Conservation (phyloP, 2,797 vertebrate genomes). For the Propithecus deckenii region DNA sequence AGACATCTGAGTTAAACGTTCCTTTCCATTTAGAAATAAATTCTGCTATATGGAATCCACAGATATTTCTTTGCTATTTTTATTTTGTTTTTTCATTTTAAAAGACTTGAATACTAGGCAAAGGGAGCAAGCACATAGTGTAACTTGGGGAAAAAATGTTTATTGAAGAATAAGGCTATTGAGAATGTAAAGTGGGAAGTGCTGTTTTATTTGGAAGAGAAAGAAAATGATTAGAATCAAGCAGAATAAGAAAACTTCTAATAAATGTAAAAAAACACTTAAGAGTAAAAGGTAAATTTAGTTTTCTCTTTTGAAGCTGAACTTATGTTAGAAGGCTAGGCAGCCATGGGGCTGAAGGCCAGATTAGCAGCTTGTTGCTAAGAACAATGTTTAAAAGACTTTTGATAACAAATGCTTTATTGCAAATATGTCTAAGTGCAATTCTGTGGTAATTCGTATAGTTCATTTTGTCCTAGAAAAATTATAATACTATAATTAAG, state of each 20-base stretch:
- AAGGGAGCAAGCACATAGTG: neutral
- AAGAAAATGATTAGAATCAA: constrained; percentile 13
- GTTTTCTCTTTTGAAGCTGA: constrained; percentile 1
- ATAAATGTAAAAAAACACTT: neutral
- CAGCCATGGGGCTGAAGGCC: neutral
- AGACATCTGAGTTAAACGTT: neutral
- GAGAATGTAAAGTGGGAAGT: constrained; percentile 1
- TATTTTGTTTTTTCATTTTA: neutral
- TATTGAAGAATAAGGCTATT: neutral
- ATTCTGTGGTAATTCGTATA: neutral
- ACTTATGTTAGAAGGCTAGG: neutral
- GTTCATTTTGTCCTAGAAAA: constrained; percentile 24
- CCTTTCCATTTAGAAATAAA: constrained; percentile 29
- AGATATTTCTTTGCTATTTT: neutral
- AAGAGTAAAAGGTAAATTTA: constrained; percentile 15
- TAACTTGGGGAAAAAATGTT: neutral
- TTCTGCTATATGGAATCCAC: neutral
- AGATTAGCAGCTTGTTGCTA: neutral
- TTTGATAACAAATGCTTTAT: neutral
- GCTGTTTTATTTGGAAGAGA: constrained; percentile 25
- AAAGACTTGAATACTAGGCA: constrained; percentile 4
- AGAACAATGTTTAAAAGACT: neutral
- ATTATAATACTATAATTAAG: neutral
- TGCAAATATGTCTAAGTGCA: neutral
- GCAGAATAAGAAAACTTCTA: neutral